Base-by-base conservation (phyloP, 1,140 invertebrate genomes). In the Teleopsis dalmanni region DNA sequence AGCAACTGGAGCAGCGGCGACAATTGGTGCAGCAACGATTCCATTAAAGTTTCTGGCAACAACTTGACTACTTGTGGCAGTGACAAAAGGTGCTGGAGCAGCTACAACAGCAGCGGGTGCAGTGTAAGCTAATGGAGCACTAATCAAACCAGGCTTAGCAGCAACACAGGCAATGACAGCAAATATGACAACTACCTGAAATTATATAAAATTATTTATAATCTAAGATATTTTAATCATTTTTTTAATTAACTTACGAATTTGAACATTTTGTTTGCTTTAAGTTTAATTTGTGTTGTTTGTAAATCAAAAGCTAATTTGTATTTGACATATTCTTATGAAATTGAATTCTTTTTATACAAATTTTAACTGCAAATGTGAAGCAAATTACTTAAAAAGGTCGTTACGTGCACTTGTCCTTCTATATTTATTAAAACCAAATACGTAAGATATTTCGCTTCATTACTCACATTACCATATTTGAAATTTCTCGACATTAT, bases 21-120 rank as follows among this genome's bases (percentile, higher is more conserved):
- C 47, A 42, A 42, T 22, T 3, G 47, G 47, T 26, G 47, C 47
- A 41, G 36, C 26, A 21, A 27, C 47, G 25, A 69, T 65, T 14
- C 70, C 71, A 59, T 73, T 73, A 46, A 62, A 72, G 38, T 74
- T 74, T 37, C 72, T 64, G 43, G 72, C 68, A 46, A 75, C 58
- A 31, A 70, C 67, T 49, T 76, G 74, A 41, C 71, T 74, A 45
- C 73, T 75, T 49, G 62, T 63, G n/a, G 75, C 72, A 5, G 73
- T 72, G n/a, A 74, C 66, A 25, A 72, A 48, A 0, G 71, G 67
- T 26, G 65, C 58, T n/a, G 69, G 60, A 23, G 61, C 59, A 18
- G 60, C 62, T 22, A 67, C 35, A 6, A 59, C 50, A 19, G 36
- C 49, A 14, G 60, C 56, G 26, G 31, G 57, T 25, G 37, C 60